These are phyloP conservation scores for Stegastes partitus DNA, from an alignment of 2,113 vertebrate species.

Conservation along the genomic window DNA sequence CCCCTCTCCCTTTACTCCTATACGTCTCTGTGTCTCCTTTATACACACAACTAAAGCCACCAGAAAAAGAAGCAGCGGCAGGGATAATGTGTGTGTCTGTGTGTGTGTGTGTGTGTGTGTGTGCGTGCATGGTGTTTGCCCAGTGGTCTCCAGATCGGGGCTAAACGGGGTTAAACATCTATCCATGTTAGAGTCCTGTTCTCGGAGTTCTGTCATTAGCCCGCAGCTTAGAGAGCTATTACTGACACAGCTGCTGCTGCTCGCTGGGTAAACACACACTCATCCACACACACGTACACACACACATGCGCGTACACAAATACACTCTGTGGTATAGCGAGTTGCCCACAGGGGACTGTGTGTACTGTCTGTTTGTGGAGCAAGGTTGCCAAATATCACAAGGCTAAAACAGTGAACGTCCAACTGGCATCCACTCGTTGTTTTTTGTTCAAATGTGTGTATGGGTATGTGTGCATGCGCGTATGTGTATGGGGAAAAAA, in stretches of 20 bases:
- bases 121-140: slow-evolving; percentile 62
- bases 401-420: slow-evolving; percentile 63
- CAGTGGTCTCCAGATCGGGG: slow-evolving; percentile 80
- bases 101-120: slow-evolving; percentile 41
- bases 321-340: slow-evolving; percentile 66
- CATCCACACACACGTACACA: slow-evolving; percentile 63
- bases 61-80: slow-evolving; percentile 54
- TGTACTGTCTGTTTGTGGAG: slow-evolving; percentile 77
- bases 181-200: slow-evolving; percentile 82
- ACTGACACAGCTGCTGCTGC: slow-evolving; percentile 83
- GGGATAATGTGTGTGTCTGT: slow-evolving; percentile 34
- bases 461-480: slow-evolving; percentile 50
- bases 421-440: slow-evolving; percentile 70
- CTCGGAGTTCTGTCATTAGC: slow-evolving; percentile 81
- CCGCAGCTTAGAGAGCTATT: slow-evolving; percentile 82
- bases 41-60: slow-evolving; percentile 57
- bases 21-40: slow-evolving; percentile 51
- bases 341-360: slow-evolving; percentile 72
- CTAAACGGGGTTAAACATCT: slow-evolving; percentile 84
- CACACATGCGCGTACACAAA: slow-evolving; percentile 52
- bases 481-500: slow-evolving; percentile 15
- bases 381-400: slow-evolving; percentile 78
- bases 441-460: slow-evolving; percentile 47
- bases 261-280: slow-evolving; percentile 76
- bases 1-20: slow-evolving; percentile 50